phyloP scores from a whole-genome alignment of 2,888 invertebrate species.

The Trichogramma evanescens region DNA sequence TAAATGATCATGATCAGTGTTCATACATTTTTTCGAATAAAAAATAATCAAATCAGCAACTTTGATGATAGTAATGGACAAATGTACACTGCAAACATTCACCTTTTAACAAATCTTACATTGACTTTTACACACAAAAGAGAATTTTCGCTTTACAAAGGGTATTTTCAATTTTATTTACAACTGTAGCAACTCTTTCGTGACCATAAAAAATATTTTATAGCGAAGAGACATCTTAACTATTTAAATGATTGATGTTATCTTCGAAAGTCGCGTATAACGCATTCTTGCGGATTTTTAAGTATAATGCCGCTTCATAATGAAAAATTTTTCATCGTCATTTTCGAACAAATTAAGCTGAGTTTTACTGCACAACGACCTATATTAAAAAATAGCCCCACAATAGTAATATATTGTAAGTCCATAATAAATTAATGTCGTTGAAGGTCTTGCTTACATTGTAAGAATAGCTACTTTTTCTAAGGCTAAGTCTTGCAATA shows the following conservation, averaged over 20 bases:
- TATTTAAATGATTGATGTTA: constrained; percentile 2
- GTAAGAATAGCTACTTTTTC: no score
- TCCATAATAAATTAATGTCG: no score
- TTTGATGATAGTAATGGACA: constrained; percentile 10
- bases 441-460: no score
- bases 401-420: no score
- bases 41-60: not conserved
- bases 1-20: no score
- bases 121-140: constrained; percentile 7
- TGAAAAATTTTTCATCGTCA: not conserved
- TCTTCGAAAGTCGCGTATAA: not conserved
- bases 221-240: not conserved
- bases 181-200: constrained; percentile 3
- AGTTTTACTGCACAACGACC: no score
- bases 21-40: no score
- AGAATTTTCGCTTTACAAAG: constrained; percentile 8
- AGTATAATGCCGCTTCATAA: constrained; percentile 33
- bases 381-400: no score
- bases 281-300: constrained; percentile 21
- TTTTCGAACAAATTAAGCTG: not conserved
- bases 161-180: constrained; percentile 13
- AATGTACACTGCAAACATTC: constrained; percentile 6
- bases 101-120: constrained; percentile 7
- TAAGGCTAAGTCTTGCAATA: no score
- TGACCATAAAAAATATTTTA: not conserved